Base-by-base conservation (phyloP, 1,140 invertebrate genomes). In the Odontomachus brunneus region DNA sequence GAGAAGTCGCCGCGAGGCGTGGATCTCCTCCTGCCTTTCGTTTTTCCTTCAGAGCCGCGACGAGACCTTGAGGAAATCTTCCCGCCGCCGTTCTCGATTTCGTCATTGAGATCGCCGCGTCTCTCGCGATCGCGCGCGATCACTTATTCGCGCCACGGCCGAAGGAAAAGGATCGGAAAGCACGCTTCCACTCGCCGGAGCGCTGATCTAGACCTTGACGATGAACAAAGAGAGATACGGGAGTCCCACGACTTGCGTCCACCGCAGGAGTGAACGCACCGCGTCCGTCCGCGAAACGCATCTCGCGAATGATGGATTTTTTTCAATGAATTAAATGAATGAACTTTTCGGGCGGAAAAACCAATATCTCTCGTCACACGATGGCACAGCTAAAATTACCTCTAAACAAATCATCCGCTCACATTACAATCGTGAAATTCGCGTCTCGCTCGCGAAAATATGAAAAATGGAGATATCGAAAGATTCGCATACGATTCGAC, bases 11-110 rank as follows among this genome's bases (percentile, higher is more conserved):
- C 29, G 71, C 60, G 71, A 24, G 22, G 63, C 57, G 48, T 59
- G 69, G 73, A 57, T 59, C 78, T 72, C 59, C 29, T 82, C 83
- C 75, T 84, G 91, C 92, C 92, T 94, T 94, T 94, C 93, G 91
- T 93, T 93, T 94, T 93, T 92, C 93, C 91, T 91, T 91, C 92
- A 88, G 89, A 75, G 89, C 87, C 26, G 82, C 62, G 33, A 82
- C 22, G 15, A 84, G 89, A 91, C 92, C 93, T 93, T 93, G 93
- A 92, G 90, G 90, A 92, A 92, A 92, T 93, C 92, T 92, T 91
- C 89, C 90, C 90, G 86, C 89, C 89, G 90, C 90, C 90, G 89
- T 92, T 93, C 92, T 88, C 88, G 91, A 91, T 93, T 93, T 92
- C 92, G 89, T 93, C 90, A 93, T 89, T 88, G 88, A 82, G 71